phyloP scores from a whole-genome alignment of 2,113 vertebrate genomes.

The Petrocephalus zakoni region DNA sequence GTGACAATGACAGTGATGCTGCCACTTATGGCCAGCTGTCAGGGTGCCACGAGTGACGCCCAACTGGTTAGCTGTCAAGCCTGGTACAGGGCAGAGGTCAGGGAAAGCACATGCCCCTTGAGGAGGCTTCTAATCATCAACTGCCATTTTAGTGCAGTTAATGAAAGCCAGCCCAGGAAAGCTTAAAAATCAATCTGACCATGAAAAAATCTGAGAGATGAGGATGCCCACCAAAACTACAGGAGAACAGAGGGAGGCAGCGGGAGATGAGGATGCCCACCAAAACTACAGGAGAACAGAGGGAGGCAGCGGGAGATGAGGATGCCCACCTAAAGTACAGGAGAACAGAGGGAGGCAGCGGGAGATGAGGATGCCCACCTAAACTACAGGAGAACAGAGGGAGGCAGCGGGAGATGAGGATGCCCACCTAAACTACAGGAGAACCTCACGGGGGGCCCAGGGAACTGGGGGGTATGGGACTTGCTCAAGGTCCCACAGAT shows the following conservation, averaged over 20 bases:
- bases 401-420: neutral
- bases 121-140: neutral
- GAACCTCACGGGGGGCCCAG: too few relatives aligned
- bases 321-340: too few relatives aligned
- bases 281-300: too few relatives aligned
- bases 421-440: neutral
- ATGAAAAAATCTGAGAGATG: neutral
- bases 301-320: too few relatives aligned
- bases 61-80: neutral
- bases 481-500: too few relatives aligned
- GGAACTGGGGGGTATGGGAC: too few relatives aligned
- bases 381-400: too few relatives aligned
- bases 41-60: conserved; percentile 53
- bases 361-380: neutral
- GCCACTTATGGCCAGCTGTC: conserved; percentile 57
- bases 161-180: neutral
- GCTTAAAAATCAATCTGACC: neutral
- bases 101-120: neutral
- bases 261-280: neutral
- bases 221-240: too few relatives aligned
- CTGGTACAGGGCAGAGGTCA: conserved; percentile 32
- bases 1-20: conserved; percentile 59
- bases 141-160: neutral
- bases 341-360: too few relatives aligned
- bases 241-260: too few relatives aligned